Evolutionary conservation across 2,797 vertebrate genomes (phyloP), one percentile per base, ranked within the genome.

Genomic region (Lerista edwardsae): DNA sequence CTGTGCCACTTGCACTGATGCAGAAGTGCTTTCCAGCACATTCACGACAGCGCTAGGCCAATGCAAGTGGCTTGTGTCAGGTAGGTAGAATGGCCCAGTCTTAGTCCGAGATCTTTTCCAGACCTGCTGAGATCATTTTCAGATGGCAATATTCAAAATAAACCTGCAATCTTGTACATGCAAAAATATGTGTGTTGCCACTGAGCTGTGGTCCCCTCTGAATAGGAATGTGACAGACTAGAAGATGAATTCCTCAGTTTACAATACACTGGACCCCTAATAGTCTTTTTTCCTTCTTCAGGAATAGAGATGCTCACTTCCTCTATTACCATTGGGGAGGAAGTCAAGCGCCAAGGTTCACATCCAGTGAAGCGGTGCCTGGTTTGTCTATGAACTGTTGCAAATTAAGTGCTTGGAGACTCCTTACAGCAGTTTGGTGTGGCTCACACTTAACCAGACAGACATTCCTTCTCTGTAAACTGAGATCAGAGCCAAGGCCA

Each of bases 161-260:
- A 67, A 83, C 27, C 10, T 68, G 41, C 34, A 23, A 51, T 10
- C 34, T n/a, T 57, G 47, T 67, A 57, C 73, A 57, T 39, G 47
- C 25, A 76, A 55, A 55, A 67, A 55, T 27, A 57, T 57, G 72
- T 21, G 44, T 31, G 51, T 19, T 31, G 41, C 34, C 14, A 25
- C 15, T 68, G 51, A 57, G 34, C 47, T 31, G 11, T 39, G 29
- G 25, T 57, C 19, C 73, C 34, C 76, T 19, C 34, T 67, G 44
- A 83, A 76, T 25, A 25, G 29, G 74, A 34, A 75, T 75, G 41
- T 68, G 41, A 44, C 82, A 83, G 64, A n/a, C 36, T 69, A 17
- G 36, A 76, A 83, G 64, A 83, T 69, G 34, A 83, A 68, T 76
- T 83, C 62, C 51, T 67, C 25, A 39, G 31, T 55, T 57, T 67